Evolutionary conservation across 2,797 vertebrate genomes (phyloP), one percentile per base, ranked within the genome.

Genomic region (Micropoecilia bifurca): DNA sequence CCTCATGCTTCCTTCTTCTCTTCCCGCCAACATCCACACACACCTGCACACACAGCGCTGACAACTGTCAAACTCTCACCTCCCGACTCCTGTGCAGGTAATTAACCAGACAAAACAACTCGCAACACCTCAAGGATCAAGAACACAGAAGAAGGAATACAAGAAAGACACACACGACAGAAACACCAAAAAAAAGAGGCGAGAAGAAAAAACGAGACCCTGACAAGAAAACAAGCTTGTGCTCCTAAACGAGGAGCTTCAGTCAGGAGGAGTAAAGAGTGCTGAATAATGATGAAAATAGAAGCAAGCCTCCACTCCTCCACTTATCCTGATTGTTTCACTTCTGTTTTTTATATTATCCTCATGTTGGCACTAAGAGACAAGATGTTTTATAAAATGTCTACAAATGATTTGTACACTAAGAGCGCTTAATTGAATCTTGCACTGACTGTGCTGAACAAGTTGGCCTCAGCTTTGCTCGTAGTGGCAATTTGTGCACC

Each of bases 91-190:
- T 89, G 84, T 87, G 83, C 84, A 90, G 91, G 93, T 95, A 95
- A 95, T 96, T 95, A 95, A 94, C 87, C 89, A 92, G 92, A 93
- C 93, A 93, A 93, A 94, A 94, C 88, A 93, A 95, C 91, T 93
- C 90, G 87, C 91, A 91, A 90, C 89, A 94, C 87, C 85, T 92
- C 82, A 79, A 45, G 74, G 88, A 92, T 91, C 85, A 91, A 90
- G 90, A 89, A 87, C 79, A 88, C 71, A 85, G 85, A 78, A 69
- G 81, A 79, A 81, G 78, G 82, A 90, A 87, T 69, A 88, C 81
- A 83, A 92, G 78, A 82, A 73, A 86, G 83, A 83, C 78, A n/a
- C 78, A 25, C 77, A 76, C 69, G 85, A 90, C 89, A 90, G 89
- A 91, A 89, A 88, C 83, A 90, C 78, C 68, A 74, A 79, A 73